A percentile compares a stretch with the other conserved stretches of the same genome.
Conservation (phyloP, 2,113 vertebrate species). For the Trogon melanurus region DNA sequence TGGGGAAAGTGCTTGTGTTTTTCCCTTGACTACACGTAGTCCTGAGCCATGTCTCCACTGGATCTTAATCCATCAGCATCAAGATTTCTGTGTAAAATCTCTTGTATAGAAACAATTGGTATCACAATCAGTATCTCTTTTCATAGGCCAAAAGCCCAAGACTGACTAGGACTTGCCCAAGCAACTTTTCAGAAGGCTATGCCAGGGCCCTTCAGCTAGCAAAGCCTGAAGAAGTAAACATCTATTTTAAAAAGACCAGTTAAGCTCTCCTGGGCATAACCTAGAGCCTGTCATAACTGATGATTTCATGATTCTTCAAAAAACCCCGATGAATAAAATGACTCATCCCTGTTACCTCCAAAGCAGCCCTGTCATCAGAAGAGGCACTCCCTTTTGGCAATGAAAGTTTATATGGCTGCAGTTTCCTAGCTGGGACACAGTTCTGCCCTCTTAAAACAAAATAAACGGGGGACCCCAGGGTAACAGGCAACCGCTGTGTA, state of each 20-base stretch:
- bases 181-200: background rate
- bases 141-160: background rate
- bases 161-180: background rate
- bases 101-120: background rate
- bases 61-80: background rate
- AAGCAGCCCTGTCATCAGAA: background rate
- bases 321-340: background rate
- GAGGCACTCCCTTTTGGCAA: slow-evolving; percentile 7
- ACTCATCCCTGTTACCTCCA: background rate
- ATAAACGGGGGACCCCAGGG: background rate
- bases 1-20: background rate
- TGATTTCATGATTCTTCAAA: background rate
- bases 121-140: background rate
- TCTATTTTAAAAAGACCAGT: background rate
- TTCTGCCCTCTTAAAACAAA: background rate
- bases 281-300: background rate
- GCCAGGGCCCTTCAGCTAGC: background rate
- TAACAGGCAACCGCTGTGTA: background rate
- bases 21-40: background rate
- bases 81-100: background rate
- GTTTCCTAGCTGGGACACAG: background rate
- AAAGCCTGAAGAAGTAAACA: background rate
- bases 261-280: background rate
- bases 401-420: background rate
- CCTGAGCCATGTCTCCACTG: background rate